Evolutionary conservation across 1,140 invertebrate species (phyloP).

Genomic region (Arctopsyche grandis): DNA sequence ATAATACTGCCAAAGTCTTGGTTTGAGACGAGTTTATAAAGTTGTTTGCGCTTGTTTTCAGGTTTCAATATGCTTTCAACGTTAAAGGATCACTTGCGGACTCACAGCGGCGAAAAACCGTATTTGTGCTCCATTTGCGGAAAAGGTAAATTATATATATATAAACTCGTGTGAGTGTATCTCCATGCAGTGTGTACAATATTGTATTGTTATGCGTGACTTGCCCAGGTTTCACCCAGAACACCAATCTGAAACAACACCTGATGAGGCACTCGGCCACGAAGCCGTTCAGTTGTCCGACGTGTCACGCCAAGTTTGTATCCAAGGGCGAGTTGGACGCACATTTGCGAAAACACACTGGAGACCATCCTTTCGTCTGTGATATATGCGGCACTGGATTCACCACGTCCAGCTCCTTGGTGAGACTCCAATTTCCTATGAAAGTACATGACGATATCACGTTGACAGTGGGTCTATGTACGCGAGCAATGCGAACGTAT

Average conservation of each 20-base stretch:
- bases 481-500: too few relatives aligned
- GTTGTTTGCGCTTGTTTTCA: slow-evolving; percentile 26
- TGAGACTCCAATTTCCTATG: slow-evolving; percentile 51
- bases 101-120: slow-evolving; percentile 62
- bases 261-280: slow-evolving; percentile 58
- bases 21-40: too few relatives aligned
- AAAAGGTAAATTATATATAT: slow-evolving; percentile 49
- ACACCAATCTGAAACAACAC: slow-evolving; percentile 60
- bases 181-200: neutral
- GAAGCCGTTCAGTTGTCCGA: slow-evolving; percentile 58
- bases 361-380: slow-evolving; percentile 71
- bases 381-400: slow-evolving; percentile 74
- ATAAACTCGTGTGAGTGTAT: slow-evolving; percentile 44
- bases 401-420: slow-evolving; percentile 72
- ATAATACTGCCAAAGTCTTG: too few relatives aligned
- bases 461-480: too few relatives aligned
- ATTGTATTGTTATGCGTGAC: neutral
- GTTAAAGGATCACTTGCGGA: slow-evolving; percentile 61
- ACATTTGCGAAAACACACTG: slow-evolving; percentile 66
- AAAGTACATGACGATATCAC: too few relatives aligned
- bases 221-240: slow-evolving; percentile 57
- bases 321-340: slow-evolving; percentile 60
- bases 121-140: slow-evolving; percentile 61
- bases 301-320: slow-evolving; percentile 57
- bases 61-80: slow-evolving; percentile 61